Percentiles rank a stretch among this genome's conserved stretches.
These are phyloP conservation scores for Hypercompe scribonia DNA, from an alignment of 2,888 invertebrate species.

Conservation along the genomic window DNA sequence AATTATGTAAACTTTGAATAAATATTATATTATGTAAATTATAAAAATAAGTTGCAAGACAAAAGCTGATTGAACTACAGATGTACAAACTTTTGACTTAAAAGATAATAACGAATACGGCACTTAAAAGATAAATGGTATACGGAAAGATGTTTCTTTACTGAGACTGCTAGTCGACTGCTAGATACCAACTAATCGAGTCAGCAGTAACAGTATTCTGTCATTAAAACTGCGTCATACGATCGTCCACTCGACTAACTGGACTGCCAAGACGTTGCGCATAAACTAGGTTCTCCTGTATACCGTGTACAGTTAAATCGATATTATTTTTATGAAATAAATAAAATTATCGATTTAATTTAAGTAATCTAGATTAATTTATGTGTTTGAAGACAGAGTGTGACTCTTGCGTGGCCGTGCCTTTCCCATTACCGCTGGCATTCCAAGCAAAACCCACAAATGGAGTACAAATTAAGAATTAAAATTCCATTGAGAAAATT, in stretches of 20 bases:
- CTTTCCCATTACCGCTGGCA: slow-evolving; percentile 73
- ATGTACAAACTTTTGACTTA: slow-evolving; percentile 47
- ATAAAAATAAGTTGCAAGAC: slow-evolving; percentile 30
- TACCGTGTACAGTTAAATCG: slow-evolving; percentile 26
- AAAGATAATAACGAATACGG: slow-evolving; percentile 70
- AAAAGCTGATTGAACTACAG: slow-evolving; percentile 70
- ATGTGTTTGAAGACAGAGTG: slow-evolving; percentile 69
- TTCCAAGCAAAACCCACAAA: slow-evolving; percentile 71
- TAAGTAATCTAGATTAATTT: slow-evolving; percentile 62
- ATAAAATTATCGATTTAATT: slow-evolving; percentile 49
- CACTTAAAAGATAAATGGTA: slow-evolving; percentile 59
- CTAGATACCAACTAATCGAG: slow-evolving; percentile 75
- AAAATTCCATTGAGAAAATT: slow-evolving; percentile 70
- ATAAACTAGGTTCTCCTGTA: slow-evolving; percentile 35
- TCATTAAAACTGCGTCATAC: slow-evolving; percentile 83
- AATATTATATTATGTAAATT: too few species aligned
- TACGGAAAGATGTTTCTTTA: slow-evolving; percentile 75
- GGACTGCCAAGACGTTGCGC: slow-evolving; percentile 68
- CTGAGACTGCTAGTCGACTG: slow-evolving; percentile 59
- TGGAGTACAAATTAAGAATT: slow-evolving; percentile 77
- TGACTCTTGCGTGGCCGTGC: slow-evolving; percentile 69
- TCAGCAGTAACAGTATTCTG: slow-evolving; percentile 81
- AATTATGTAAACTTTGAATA: too few species aligned
- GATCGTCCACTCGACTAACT: slow-evolving; percentile 72
- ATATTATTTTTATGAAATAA: slow-evolving; percentile 23